Percentiles rank a stretch among this genome's conserved stretches.
phyloP scores from a whole-genome alignment of 2,888 invertebrate species.

The Ceraclea dissimilis region DNA sequence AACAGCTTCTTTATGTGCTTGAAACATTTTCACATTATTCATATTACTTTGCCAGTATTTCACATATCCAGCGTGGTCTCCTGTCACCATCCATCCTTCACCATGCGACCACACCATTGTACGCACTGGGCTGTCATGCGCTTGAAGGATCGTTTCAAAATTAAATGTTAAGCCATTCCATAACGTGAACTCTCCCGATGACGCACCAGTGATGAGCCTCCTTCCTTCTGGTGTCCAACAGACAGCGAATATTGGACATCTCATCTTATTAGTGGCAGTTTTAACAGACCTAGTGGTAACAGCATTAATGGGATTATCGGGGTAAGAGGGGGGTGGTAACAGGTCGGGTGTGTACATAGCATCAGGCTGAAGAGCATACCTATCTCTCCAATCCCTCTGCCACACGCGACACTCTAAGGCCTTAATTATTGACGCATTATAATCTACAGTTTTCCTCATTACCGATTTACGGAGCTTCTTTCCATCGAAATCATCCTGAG shows the following conservation, averaged over 20 bases:
- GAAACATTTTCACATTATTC: slow-evolving; percentile 99
- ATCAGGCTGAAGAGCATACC: slow-evolving; percentile 87
- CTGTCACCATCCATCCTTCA: slow-evolving; percentile 99
- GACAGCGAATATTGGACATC: slow-evolving; percentile 97
- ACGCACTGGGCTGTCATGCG: slow-evolving; percentile 98
- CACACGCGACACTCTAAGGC: slow-evolving; percentile 89
- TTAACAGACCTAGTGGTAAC: slow-evolving; percentile 93
- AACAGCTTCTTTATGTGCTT: slow-evolving; percentile 99
- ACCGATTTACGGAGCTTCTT: slow-evolving; percentile 92
- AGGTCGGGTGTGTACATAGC: slow-evolving; percentile 90
- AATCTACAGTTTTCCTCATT: slow-evolving; percentile 96
- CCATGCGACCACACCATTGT: slow-evolving; percentile 99
- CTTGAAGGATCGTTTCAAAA: slow-evolving; percentile 99
- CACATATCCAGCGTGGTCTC: slow-evolving; percentile 96
- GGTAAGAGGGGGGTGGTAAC: slow-evolving; percentile 88
- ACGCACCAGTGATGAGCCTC: slow-evolving; percentile 94
- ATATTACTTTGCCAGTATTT: slow-evolving; percentile 99
- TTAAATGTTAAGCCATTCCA: slow-evolving; percentile 99
- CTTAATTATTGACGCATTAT: slow-evolving; percentile 90
- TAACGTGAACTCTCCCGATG: slow-evolving; percentile 97
- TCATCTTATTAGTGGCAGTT: slow-evolving; percentile 99
- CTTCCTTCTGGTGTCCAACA: slow-evolving; percentile 99
- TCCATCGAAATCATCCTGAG: slow-evolving; percentile 89
- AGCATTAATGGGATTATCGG: slow-evolving; percentile 94
- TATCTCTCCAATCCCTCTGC: slow-evolving; percentile 89